Percentiles rank a stretch among this genome's conserved stretches.
phyloP scores from a whole-genome alignment of 2,888 invertebrate genomes.

The Camptogramma bilineatum region DNA sequence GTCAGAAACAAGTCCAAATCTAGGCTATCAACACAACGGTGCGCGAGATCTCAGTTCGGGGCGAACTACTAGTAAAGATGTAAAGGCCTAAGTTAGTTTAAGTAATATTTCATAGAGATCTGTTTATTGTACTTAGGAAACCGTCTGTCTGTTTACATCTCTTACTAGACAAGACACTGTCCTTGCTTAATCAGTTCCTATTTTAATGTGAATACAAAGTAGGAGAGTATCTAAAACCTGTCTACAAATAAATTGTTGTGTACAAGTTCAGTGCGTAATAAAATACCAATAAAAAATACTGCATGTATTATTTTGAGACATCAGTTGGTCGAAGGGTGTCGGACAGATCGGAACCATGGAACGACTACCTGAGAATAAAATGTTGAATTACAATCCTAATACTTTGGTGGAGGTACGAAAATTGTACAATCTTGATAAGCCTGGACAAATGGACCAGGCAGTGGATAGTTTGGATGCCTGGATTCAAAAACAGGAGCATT shows the following conservation, averaged over 20 bases:
- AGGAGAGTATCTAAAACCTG: not conserved
- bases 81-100: no score
- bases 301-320: not conserved
- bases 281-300: not conserved
- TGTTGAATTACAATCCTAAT: constrained; percentile 44
- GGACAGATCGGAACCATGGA: constrained; percentile 20
- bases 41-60: no score
- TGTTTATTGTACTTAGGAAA: no score
- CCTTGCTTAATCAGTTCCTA: no score
- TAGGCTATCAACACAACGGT: no score
- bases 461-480: constrained; percentile 48
- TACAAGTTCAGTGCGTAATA: not conserved
- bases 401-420: constrained; percentile 41
- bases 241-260: not conserved
- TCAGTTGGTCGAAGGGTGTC: constrained; percentile 2
- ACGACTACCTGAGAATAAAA: constrained; percentile 29
- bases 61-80: no score
- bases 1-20: no score
- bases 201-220: not conserved
- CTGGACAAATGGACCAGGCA: constrained; percentile 48
- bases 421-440: constrained; percentile 47
- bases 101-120: no score
- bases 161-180: no score
- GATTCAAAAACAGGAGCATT: constrained; percentile 51
- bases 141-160: no score